Conservation (phyloP, 2,888 invertebrate genomes). For the Rambutsinella grinnellia region DNA sequence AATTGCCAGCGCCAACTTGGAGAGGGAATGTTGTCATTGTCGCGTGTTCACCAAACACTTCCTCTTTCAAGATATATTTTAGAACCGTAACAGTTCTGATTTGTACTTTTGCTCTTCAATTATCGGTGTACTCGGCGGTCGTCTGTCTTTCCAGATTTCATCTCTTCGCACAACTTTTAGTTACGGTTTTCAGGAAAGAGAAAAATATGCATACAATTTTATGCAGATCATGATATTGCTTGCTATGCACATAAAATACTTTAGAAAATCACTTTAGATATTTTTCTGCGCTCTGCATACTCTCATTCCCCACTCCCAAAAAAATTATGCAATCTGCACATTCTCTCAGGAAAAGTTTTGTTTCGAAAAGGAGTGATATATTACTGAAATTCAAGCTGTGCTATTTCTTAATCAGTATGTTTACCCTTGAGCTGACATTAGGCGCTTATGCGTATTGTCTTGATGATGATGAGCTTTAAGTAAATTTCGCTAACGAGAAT, state of each 20-base stretch:
- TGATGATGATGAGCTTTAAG: too few relatives aligned
- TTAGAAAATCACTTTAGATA: neutral
- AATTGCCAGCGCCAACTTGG: conserved; percentile 1
- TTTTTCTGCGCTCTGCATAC: neutral
- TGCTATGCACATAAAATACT: neutral
- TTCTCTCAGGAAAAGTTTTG: too few relatives aligned
- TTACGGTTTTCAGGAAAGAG: neutral
- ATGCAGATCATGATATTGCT: neutral
- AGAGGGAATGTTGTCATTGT: neutral
- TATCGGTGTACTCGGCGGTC: neutral
- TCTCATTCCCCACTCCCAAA: neutral
- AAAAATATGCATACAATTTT: neutral
- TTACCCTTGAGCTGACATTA: too few relatives aligned
- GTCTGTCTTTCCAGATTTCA: neutral
- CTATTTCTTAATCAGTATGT: too few relatives aligned
- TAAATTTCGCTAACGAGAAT: too few relatives aligned
- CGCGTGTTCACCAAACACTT: neutral
- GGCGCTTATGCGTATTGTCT: too few relatives aligned
- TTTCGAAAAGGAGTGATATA: too few relatives aligned
- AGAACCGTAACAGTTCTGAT: too few relatives aligned
- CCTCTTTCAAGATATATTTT: too few relatives aligned
- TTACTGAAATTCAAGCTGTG: too few relatives aligned
- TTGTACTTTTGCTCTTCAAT: neutral
- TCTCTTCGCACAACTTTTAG: neutral
- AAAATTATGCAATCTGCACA: neutral